Conservation (phyloP, 2,888 invertebrate species). For the Cremastinae sp. region DNA sequence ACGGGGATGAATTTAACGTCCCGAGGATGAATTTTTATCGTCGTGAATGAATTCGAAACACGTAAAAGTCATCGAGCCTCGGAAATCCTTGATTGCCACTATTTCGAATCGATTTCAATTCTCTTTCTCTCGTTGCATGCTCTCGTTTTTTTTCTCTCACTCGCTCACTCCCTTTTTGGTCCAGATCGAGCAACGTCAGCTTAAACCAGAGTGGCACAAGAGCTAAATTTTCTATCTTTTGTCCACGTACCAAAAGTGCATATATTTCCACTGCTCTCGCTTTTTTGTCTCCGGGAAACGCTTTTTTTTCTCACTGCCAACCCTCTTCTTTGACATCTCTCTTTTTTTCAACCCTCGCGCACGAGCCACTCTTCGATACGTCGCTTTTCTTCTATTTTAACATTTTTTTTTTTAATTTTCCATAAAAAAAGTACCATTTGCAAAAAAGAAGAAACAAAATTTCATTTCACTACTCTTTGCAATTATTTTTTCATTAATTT, state of each 20-base stretch:
- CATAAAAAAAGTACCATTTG: no score
- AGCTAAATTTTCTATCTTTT: slow-evolving; percentile 43
- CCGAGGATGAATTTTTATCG: neutral
- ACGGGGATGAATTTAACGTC: neutral
- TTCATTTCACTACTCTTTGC: neutral
- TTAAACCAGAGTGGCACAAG: slow-evolving; percentile 35
- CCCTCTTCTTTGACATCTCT: neutral
- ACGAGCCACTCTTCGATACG: neutral
- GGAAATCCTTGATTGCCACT: slow-evolving; percentile 53
- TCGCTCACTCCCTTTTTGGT: slow-evolving; percentile 17
- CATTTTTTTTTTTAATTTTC: neutral
- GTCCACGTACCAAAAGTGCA: neutral
- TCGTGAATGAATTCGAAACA: neutral
- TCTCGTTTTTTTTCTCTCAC: neutral
- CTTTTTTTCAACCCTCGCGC: neutral
- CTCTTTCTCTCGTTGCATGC: neutral
- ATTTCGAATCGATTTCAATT: slow-evolving; percentile 57
- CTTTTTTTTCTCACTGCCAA: slow-evolving; percentile 3
- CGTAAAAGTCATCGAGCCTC: slow-evolving; percentile 19
- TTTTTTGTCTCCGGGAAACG: neutral
- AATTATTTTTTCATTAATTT: neutral
- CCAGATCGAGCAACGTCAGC: slow-evolving; percentile 44
- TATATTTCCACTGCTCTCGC: slow-evolving; percentile 7
- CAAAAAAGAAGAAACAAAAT: no score
- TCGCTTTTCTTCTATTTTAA: neutral